Evolutionary conservation across 2,888 invertebrate species (phyloP).

Genomic region (Lysandra bellargus): DNA sequence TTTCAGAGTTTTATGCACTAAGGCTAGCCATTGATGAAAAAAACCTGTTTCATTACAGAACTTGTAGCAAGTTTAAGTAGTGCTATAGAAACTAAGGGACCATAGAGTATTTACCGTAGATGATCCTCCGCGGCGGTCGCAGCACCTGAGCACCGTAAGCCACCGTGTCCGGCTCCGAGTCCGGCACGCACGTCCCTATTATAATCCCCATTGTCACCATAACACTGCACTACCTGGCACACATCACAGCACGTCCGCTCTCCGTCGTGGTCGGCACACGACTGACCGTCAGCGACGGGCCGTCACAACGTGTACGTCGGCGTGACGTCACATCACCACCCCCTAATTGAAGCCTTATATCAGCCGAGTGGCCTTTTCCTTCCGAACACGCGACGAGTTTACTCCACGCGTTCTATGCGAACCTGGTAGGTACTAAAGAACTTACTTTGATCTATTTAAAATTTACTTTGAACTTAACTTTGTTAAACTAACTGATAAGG

Average conservation of each 20-base stretch:
- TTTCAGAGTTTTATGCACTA: too few relatives aligned
- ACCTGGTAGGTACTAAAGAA: background rate
- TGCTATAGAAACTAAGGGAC: background rate
- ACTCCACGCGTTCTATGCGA: background rate
- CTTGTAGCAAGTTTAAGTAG: too few relatives aligned
- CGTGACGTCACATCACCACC: constrained; percentile 27
- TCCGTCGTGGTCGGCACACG: constrained; percentile 31
- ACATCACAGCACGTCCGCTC: constrained; percentile 41
- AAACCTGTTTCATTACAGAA: too few relatives aligned
- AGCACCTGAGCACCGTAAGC: constrained; percentile 68
- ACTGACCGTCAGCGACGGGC: constrained; percentile 34
- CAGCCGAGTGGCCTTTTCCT: background rate
- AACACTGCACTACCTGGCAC: constrained; percentile 47
- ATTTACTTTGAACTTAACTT: too few relatives aligned
- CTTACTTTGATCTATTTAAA: background rate
- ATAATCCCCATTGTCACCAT: constrained; percentile 84
- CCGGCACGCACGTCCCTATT: constrained; percentile 86
- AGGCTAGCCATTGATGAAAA: too few relatives aligned
- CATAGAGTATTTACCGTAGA: constrained; percentile 60
- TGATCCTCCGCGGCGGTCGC: constrained; percentile 68
- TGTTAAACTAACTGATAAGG: too few relatives aligned
- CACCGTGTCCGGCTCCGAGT: constrained; percentile 81
- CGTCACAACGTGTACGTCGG: constrained; percentile 27
- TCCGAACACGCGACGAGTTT: constrained; percentile 4
- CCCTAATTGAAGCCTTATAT: constrained; percentile 12